Evolutionary conservation across 2,888 invertebrate species (phyloP), one percentile per base, ranked within the genome.

Genomic region (Dioctria linearis): DNA sequence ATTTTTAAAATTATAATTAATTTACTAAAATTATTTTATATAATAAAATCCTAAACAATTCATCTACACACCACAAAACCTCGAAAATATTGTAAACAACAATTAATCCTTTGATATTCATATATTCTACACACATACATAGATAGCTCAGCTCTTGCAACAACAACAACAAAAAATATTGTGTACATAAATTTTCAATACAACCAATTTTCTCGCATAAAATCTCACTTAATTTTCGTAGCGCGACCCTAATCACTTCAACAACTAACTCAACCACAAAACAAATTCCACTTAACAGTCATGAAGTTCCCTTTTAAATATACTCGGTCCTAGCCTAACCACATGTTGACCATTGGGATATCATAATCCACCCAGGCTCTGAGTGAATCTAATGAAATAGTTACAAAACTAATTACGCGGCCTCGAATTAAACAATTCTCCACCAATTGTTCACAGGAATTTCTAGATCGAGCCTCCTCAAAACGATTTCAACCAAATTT

Each of bases 381-480:
- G 67, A 79, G 79, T 67, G 67, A 67, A 67, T 67, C 79, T 79
- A 79, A 79, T 79, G 67, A 79, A 79, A 79, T 79, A 79, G 79
- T 82, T 82, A 82, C 79, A 80, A 80, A 79, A 82, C 71, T 80
- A 82, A 82, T 82, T 80, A 80, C 79, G 82, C 78, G 80, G 73
- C 79, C 66, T 2, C 51, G 75, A 65, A 78, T 80, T 80, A 80
- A 80, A 78, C 80, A 80, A 80, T 80, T 79, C 49, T 40, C 71
- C 37, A 43, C 66, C 67, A 67, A 79, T 78, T 78, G 65, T 78
- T 78, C 63, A 11, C 51, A 9, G 42, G 54, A 71, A 76, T 61
- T 71, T 63, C 73, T 73, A 73, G 57, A 73, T 59, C 43, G 73
- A 42, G 37, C 37, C 73, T 49, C 63, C 57, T 49, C 63, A 78